Base-by-base conservation (phyloP, 1,140 invertebrate genomes). In the Aricia agestis region DNA sequence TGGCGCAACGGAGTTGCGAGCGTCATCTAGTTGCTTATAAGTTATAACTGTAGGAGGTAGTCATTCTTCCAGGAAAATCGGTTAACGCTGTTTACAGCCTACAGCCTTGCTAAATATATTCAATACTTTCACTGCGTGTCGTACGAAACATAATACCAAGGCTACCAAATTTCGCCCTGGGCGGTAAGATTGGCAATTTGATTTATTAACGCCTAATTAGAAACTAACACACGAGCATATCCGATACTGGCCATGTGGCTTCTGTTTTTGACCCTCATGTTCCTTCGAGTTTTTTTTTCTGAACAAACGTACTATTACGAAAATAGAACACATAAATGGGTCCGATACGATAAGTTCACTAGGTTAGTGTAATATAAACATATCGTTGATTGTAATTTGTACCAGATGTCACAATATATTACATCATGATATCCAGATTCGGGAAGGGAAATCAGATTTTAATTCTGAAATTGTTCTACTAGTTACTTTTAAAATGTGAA, bases 111-210 rank as follows among this genome's bases (percentile, higher is more conserved):
- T 0, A 52, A 52, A 52, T 52, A 5, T 52, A 13, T 52, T 15
- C 45, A 52, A 42, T 52, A 52, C 45, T 52, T 52, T 52, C 45
- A 52, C 45, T 13, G 45, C 13, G 45, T 52, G 45, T 52, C 13
- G 45, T 52, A 52, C 13, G 45, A 52, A 52, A 52, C 45, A 52
- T 52, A 52, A 52, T 52, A 52, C 45, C 45, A 52, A 52, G 45
- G 45, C 45, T 52, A 13, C 45, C 45, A 52, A 13, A 52, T 52
- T 52, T 52, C 45, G 45, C 45, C 45, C 45, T 52, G 45, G 45
- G 45, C 45, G 45, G 45, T 52, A 52, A 52, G 9, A 52, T 52
- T 52, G 45, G 11, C 45, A 52, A 52, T 36, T 36, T 52, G 45
- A 52, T 52, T 52, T 52, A 52, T 52, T 52, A 15, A 15, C 10